A percentile compares a stretch with the other conserved stretches of the same genome.
These are phyloP conservation scores for Heliothis peltigera DNA, from an alignment of 2,888 invertebrate genomes.

Conservation along the genomic window DNA sequence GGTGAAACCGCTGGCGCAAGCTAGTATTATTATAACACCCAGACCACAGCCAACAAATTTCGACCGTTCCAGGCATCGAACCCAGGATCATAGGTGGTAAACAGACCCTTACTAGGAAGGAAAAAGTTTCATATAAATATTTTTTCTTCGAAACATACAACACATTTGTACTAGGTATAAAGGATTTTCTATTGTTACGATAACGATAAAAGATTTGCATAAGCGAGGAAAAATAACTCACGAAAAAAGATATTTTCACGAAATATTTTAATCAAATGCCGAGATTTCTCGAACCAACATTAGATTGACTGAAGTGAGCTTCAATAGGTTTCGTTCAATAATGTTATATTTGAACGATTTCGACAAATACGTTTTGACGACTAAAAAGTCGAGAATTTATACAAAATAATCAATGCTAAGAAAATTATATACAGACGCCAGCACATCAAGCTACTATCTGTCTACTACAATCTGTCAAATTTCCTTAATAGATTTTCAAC, in stretches of 20 bases:
- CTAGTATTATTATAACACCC: too few species aligned
- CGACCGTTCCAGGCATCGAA: too few species aligned
- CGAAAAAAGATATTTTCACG: neutral
- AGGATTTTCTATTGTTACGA: neutral
- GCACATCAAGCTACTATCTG: too few species aligned
- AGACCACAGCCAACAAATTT: too few species aligned
- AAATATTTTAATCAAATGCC: neutral
- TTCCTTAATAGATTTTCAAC: too few species aligned
- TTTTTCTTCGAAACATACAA: constrained; percentile 1
- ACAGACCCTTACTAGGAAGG: too few species aligned
- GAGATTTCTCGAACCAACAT: neutral
- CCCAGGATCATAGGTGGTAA: too few species aligned
- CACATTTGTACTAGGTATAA: neutral
- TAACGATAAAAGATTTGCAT: constrained; percentile 1
- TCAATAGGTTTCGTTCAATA: neutral
- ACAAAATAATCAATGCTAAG: neutral
- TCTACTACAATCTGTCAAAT: too few species aligned
- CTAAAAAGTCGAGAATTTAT: neutral
- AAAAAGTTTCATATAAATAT: neutral
- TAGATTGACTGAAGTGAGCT: neutral
- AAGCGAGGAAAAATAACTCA: constrained; percentile 1
- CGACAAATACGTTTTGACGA: neutral
- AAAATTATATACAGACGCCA: neutral
- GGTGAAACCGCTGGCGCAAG: too few species aligned
- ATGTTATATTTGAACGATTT: neutral